Evolutionary conservation across 2,113 vertebrate genomes (phyloP).

Genomic region (Myotis brandtii): DNA sequence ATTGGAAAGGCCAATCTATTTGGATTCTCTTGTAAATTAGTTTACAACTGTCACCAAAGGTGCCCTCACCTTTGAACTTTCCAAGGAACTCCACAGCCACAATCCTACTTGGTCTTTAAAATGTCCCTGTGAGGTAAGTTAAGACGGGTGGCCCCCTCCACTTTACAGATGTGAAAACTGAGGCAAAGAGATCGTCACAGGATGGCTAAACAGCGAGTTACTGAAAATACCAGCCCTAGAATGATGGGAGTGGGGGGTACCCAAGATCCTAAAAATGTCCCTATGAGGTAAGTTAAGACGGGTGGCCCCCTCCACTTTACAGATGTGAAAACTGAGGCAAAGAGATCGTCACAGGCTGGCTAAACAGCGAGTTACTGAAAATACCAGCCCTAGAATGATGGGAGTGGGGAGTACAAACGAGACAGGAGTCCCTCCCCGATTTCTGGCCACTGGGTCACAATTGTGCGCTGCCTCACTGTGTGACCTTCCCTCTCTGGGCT

Average conservation of each 20-base stretch:
- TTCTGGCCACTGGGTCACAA: background rate
- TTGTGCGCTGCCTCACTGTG: background rate
- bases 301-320: background rate
- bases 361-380: background rate
- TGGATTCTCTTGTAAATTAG: background rate
- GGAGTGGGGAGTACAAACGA: background rate
- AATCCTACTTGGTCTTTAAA: background rate
- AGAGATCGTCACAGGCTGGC: background rate
- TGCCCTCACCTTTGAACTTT: background rate
- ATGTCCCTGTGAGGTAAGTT: background rate
- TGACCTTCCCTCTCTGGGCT: background rate
- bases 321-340: conserved; percentile 37
- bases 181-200: background rate
- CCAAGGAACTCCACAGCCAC: background rate
- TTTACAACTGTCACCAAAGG: background rate
- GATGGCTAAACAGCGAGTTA: background rate
- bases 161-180: conserved; percentile 46
- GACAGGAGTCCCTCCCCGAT: background rate
- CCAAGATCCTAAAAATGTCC: background rate
- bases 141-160: background rate
- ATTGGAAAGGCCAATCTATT: background rate
- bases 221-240: background rate
- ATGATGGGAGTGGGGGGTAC: rapidly evolving
- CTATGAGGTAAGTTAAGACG: background rate
- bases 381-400: background rate